Evolutionary conservation across 35 echinoderm and acorn worm species (phyloP), one percentile per base, ranked within the genome.

Genomic region (Stichopus chloronotus): DNA sequence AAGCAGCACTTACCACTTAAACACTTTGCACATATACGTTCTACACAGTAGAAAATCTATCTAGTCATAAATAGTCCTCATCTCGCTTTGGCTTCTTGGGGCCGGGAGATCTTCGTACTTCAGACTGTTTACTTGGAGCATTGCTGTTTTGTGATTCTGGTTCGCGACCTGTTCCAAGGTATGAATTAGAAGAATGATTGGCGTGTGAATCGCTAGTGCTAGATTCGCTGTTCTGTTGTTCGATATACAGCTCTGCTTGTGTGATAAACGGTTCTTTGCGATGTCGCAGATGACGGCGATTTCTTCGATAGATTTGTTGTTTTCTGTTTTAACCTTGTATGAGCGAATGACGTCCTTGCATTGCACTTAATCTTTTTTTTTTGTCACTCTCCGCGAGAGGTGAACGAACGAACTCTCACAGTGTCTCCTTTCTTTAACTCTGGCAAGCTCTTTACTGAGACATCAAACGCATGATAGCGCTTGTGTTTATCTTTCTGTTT

Each of bases 271-370:
- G 25, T 53, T 81, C 78, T 30, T 81, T 81, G 30, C 21, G 30
- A 52, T 14, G 78, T 30, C 25, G 5, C 52, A 81, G 20, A 52
- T 81, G 78, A 7, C 25, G 20, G 7, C 78, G 24, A 81, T 81
- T 81, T 52, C 78, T 81, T 24, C 78, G 8, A 81, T 52, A 81
- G 52, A 8, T 52, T 30, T 25, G 25, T 8, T 25, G 52, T 81
- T 9, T 52, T 81, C 78, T 81, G 78, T 81, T 52, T 22, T 79
- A 52, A 79, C 21, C 21, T 79, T 79, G 76, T 79, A 79, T 19
- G 76, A 79, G 13, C n/a, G 20, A 52, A 81, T 81, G 30, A 25
- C 52, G 5, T 30, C 78, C 78, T 81, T 3, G 30, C 30, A 5
- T 76, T 76, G 14, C 4, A 76, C 72, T 11, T 76, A 3, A 24